phyloP scores from a whole-genome alignment of 2,888 invertebrate species.

The Embidobia sp. region DNA sequence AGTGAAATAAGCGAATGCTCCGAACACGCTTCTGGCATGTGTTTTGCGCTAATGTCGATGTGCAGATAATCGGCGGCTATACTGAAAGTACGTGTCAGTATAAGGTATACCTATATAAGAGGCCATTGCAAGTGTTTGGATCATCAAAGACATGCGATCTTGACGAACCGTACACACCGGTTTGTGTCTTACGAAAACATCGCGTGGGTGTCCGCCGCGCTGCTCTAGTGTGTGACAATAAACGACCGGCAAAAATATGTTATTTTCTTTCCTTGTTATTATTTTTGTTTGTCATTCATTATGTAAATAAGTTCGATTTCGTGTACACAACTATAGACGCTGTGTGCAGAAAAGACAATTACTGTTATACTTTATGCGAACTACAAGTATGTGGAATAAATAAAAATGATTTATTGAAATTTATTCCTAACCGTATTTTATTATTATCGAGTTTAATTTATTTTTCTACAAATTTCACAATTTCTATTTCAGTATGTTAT shows the following conservation, averaged over 20 bases:
- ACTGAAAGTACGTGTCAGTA: constrained; percentile 61
- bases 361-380: too few relatives aligned
- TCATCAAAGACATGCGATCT: constrained; percentile 73
- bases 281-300: too few relatives aligned
- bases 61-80: constrained; percentile 59
- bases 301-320: too few relatives aligned
- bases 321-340: too few relatives aligned
- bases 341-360: too few relatives aligned
- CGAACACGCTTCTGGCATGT: constrained; percentile 61
- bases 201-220: not conserved
- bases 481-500: too few relatives aligned
- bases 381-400: too few relatives aligned
- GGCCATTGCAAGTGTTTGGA: constrained; percentile 46
- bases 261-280: not conserved
- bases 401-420: too few relatives aligned
- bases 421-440: too few relatives aligned
- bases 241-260: not conserved
- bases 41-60: constrained; percentile 64
- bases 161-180: constrained; percentile 67
- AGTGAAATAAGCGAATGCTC: constrained; percentile 53
- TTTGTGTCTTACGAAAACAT: constrained; percentile 22
- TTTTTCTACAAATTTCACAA: too few relatives aligned
- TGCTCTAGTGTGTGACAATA: too few relatives aligned
- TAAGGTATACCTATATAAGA: constrained; percentile 27
- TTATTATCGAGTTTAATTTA: too few relatives aligned